Conservation (phyloP, 2,888 invertebrate species). For the Lypha dubia region DNA sequence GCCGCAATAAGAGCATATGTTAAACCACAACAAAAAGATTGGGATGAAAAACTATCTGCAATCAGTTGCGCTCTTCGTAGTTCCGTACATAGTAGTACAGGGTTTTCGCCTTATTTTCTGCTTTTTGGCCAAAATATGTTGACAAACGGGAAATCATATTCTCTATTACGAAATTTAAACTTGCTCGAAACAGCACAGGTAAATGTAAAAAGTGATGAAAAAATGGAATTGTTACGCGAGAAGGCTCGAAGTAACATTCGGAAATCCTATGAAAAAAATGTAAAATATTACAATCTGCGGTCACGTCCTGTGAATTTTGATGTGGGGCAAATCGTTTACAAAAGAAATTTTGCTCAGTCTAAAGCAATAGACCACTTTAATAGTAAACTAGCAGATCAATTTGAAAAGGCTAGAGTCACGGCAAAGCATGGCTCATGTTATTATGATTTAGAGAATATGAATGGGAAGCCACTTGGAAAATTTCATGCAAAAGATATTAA, state of each 20-base stretch:
- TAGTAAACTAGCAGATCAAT: not conserved
- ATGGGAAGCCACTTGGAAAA: not conserved
- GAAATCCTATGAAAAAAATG: not conserved
- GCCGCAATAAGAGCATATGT: not conserved
- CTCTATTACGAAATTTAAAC: not conserved
- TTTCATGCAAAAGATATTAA: not conserved
- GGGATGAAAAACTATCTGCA: not conserved
- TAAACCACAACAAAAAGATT: not conserved
- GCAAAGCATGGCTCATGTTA: not conserved
- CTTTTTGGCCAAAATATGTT: not conserved
- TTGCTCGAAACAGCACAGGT: too few relatives aligned
- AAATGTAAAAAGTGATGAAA: not conserved
- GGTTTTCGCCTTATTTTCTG: not conserved
- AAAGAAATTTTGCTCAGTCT: not conserved
- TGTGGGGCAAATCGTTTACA: constrained; percentile 10
- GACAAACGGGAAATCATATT: not conserved
- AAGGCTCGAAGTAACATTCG: not conserved
- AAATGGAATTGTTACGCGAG: not conserved
- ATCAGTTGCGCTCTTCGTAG: not conserved
- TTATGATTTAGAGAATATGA: not conserved
- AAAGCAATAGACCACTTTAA: not conserved
- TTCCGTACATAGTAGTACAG: not conserved
- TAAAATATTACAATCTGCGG: constrained; percentile 12
- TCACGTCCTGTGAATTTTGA: not conserved
- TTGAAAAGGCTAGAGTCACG: not conserved